Base-by-base conservation (phyloP, 1,140 invertebrate genomes). In the Drosophila pruinosa region DNA sequence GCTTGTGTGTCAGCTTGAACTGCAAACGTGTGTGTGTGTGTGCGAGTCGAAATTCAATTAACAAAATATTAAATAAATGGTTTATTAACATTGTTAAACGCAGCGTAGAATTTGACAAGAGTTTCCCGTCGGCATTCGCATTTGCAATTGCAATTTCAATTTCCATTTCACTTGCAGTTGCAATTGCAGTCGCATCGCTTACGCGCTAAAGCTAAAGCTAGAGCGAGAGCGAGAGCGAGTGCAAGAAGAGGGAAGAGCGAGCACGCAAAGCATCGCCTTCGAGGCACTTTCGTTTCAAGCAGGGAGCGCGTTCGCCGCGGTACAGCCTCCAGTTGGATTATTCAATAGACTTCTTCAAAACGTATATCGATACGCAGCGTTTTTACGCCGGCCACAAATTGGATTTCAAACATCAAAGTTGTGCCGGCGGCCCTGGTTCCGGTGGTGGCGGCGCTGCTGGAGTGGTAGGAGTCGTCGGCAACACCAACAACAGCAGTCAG, bases 321-420 rank as follows among this genome's bases (percentile, higher is more conserved):
- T 53, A 86, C 82, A 88, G 81, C 81, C 86, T 86, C 82, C 81
- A 88, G 74, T 89, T 89, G 85, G 85, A 89, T 89, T 85, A 89
- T 69, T 77, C 77, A 78, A 89, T 90, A 75, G 89, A 91, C 58
- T 85, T 91, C 61, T 91, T 91, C 82, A 91, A 91, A 76, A 91
- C 89, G 89, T 91, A 91, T 86, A 91, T 91, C 79, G 89, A 91
- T 90, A 89, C 89, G 89, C 82, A 88, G 82, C 79, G 89, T 67
- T 91, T 91, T 67, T 91, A 91, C 89, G 89, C 89, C 89, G 89
- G 91, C 91, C 85, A 91, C 92, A 93, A 92, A 92, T 93, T 93
- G 93, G 93, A 93, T 93, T 93, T 93, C 92, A 93, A 93, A 91
- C 90, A 91, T 80, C 90, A 91, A 68, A 91, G 81, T 88, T 90